phyloP scores from a whole-genome alignment of 2,797 vertebrate genomes.

The Notolabrus celidotus region DNA sequence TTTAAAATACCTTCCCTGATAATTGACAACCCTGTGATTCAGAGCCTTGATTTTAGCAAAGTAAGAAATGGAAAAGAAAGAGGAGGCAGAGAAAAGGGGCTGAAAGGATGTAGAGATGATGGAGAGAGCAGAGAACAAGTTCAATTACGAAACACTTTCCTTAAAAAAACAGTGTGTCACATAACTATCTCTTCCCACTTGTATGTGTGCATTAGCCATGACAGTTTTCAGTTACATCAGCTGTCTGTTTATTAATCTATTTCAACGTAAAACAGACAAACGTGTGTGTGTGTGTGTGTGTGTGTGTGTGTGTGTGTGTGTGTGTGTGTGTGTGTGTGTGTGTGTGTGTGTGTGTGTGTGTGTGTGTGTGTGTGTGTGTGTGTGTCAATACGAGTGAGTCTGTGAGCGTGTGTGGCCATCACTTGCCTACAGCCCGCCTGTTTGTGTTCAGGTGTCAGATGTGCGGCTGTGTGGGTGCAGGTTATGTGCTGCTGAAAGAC shows the following conservation, averaged over 20 bases:
- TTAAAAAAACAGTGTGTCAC: too few relatives aligned
- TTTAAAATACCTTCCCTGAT: too few relatives aligned
- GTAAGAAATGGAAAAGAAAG: too few relatives aligned
- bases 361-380: not conserved
- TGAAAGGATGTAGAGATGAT: not conserved
- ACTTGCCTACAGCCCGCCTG: conserved; percentile 13
- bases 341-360: not conserved
- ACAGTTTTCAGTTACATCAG: not conserved
- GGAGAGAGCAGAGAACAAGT: not conserved
- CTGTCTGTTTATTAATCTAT: not conserved
- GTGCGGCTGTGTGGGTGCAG: conserved; percentile 56
- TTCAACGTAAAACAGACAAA: not conserved
- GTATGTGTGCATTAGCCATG: too few relatives aligned
- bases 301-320: not conserved
- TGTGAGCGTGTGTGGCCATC: not conserved
- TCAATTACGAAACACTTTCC: not conserved
- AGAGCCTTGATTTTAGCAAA: too few relatives aligned
- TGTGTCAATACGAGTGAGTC: not conserved
- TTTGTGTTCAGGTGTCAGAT: conserved; percentile 56
- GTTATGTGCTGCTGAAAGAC: conserved; percentile 47
- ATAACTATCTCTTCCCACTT: too few relatives aligned
- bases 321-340: not conserved
- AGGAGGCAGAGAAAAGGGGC: not conserved
- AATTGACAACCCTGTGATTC: too few relatives aligned
- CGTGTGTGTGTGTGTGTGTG: not conserved